These are phyloP conservation scores for Luidia sarsii DNA, from an alignment of 53 echinoderm and acorn worm genomes.

Conservation along the genomic window DNA sequence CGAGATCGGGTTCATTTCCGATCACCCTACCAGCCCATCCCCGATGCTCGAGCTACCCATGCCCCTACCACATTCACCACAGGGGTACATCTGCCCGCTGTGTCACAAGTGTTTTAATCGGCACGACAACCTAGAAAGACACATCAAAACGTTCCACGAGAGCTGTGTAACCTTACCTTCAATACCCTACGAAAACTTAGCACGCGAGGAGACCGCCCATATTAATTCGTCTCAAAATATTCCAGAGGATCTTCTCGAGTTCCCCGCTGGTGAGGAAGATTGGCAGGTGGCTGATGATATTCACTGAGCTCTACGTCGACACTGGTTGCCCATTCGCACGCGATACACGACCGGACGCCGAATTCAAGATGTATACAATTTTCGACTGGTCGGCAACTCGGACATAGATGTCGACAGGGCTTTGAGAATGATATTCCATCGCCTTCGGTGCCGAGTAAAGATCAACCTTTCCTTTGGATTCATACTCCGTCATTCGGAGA, in stretches of 20 bases:
- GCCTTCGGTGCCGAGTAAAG: conserved; percentile 14
- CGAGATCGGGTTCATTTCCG: too few species aligned
- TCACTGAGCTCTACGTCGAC: not conserved
- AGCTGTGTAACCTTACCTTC: not conserved
- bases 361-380: not conserved
- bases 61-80: too few species aligned
- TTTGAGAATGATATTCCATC: too few species aligned
- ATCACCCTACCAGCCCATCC: not conserved
- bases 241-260: not conserved
- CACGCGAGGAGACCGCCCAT: not conserved
- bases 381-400: not conserved
- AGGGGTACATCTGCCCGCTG: not conserved
- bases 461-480: conserved; percentile 14
- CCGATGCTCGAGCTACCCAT: too few species aligned
- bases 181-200: not conserved
- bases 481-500: conserved; percentile 7
- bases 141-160: not conserved
- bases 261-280: not conserved
- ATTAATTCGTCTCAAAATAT: not conserved
- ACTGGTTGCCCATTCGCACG: not conserved
- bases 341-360: not conserved
- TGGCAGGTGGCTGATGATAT: not conserved
- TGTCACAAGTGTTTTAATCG: not conserved
- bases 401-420: too few species aligned
- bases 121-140: not conserved